These are phyloP conservation scores for Corythornis madagascariensis DNA, from an alignment of 2,113 vertebrate genomes.

Conservation along the genomic window DNA sequence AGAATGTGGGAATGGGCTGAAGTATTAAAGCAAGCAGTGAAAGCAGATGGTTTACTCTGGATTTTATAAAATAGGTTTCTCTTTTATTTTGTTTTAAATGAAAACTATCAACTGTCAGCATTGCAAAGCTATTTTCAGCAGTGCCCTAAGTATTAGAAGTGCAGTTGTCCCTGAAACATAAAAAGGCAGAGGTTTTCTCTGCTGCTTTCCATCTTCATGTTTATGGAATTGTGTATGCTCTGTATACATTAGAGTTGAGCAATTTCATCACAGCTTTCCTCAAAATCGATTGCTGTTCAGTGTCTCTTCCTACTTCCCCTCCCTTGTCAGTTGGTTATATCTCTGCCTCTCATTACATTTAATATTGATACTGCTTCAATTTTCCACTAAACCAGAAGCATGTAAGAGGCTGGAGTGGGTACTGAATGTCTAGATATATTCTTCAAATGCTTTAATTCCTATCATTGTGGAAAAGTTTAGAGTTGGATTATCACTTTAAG, in stretches of 20 bases:
- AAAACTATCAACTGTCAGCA: constrained; percentile 9
- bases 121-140: constrained; percentile 36
- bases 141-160: neutral
- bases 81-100: constrained; percentile 50
- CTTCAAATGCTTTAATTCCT: constrained; percentile 55
- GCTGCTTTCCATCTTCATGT: neutral
- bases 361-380: constrained; percentile 39
- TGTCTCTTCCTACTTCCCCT: neutral
- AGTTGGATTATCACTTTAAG: constrained; percentile 54
- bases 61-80: constrained; percentile 64
- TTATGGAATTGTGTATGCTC: constrained; percentile 8
- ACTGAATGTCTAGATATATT: neutral
- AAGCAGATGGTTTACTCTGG: constrained; percentile 31
- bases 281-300: neutral
- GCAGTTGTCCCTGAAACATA: constrained; percentile 5
- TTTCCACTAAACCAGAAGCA: constrained; percentile 43
- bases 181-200: neutral
- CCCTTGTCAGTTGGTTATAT: constrained; percentile 15
- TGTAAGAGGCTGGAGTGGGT: constrained; percentile 30
- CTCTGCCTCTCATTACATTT: constrained; percentile 39
- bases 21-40: constrained; percentile 35
- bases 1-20: neutral
- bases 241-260: neutral
- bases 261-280: constrained; percentile 19
- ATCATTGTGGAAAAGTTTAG: constrained; percentile 61